Base-by-base conservation (phyloP, 2,113 vertebrate genomes). In the Chaetodon trifascialis region DNA sequence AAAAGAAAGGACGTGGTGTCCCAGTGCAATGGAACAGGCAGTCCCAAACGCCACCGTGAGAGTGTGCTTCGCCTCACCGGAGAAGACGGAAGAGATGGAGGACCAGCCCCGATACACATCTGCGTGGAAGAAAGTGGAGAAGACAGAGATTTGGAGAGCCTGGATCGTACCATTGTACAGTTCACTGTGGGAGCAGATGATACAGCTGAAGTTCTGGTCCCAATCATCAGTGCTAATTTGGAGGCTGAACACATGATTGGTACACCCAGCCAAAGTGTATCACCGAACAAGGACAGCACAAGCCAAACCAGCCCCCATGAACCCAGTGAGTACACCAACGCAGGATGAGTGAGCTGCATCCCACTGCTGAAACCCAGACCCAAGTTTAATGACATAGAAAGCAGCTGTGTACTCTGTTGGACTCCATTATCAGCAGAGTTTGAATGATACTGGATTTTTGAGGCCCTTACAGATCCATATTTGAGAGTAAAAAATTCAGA, bases 251-350 rank as follows among this genome's bases (percentile, higher is more conserved):
- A 79, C 10, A 14, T 52, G 4, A 23, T 36, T 40, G 17, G 23
- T 42, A 19, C 40, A 54, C 63, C 23, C 2, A 54, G 21, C 46
- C 25, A 1, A 62, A 70, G 62, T 40, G 36, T 11, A 0, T 82
- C 55, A 1, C 30, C 68, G 1, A 47, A 51, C 63, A 76, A 68
- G 34, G 85, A 91, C 17, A 63, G 38, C 12, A 10, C 23, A 7
- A 52, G 60, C 51, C 63, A 68, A 7, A 12, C 16, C 47, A 47
- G 66, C 40, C 30, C 82, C 5, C 11, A 63, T 78, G 95, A 94
- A 67, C 90, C 90, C 25, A 96, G 95, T 96, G 81, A 94, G 95
- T 92, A 60, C 65, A 66, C 36, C 9, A 44, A 44, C 46, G 38
- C 30, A 15, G 16, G 11, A 36, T 1, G 19, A 36, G 19, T 42